phyloP scores from a whole-genome alignment of 1,140 invertebrate species.

The Alviniconcha marisindica region DNA sequence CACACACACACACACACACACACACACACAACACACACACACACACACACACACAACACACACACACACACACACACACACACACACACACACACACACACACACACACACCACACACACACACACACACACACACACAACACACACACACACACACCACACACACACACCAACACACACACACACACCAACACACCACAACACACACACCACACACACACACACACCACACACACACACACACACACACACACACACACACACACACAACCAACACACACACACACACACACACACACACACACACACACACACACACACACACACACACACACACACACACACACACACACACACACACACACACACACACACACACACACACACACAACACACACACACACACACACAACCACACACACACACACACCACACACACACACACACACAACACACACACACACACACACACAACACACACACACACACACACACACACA shows the following conservation, averaged over 20 bases:
- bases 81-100: slow-evolving; percentile 18
- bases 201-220: slow-evolving; percentile 17
- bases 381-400: slow-evolving; percentile 19
- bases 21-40: slow-evolving; percentile 17
- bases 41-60: slow-evolving; percentile 14
- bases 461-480: slow-evolving; percentile 9
- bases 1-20: slow-evolving; percentile 5
- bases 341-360: slow-evolving; percentile 18
- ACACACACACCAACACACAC: slow-evolving; percentile 13
- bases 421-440: slow-evolving; percentile 22
- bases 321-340: neutral
- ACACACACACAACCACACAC: neutral
- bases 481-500: slow-evolving; percentile 22
- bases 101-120: neutral
- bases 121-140: neutral
- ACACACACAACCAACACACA: neutral
- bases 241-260: slow-evolving; percentile 22
- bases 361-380: slow-evolving; percentile 18
- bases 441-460: neutral
- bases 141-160: slow-evolving; percentile 18
- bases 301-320: slow-evolving; percentile 10
- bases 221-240: slow-evolving; percentile 5
- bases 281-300: slow-evolving; percentile 11
- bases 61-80: neutral
- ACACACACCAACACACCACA: too few relatives aligned